Percentiles rank a stretch among this genome's conserved stretches.
Evolutionary conservation across 2,113 vertebrate species (phyloP).

Genomic region (Tonatia bakeri): DNA sequence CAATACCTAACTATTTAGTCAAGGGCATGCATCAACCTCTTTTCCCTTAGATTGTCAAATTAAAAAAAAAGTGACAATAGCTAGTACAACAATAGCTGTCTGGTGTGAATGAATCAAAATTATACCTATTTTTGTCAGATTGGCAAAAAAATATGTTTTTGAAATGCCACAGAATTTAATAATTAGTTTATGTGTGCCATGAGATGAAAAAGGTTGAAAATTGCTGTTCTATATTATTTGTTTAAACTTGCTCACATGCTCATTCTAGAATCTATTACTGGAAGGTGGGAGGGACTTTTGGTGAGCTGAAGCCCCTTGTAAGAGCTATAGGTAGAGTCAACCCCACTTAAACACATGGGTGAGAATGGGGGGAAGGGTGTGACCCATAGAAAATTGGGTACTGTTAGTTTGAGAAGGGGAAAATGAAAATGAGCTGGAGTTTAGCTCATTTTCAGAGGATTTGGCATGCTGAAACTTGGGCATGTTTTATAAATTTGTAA

Average conservation of each 20-base stretch:
- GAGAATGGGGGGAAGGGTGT: not conserved
- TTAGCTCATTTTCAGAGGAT: constrained; percentile 26
- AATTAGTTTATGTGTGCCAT: no score
- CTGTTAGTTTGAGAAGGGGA: constrained; percentile 10
- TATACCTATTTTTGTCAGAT: no score
- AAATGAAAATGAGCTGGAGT: not conserved
- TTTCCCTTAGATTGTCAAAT: no score
- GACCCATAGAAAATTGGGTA: not conserved
- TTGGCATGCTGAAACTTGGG: constrained; percentile 22
- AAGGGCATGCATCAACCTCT: no score
- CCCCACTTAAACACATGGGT: not conserved
- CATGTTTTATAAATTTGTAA: constrained; percentile 45
- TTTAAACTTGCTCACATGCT: not conserved
- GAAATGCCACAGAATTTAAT: no score
- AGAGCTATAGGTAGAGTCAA: not conserved
- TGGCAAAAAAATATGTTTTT: no score
- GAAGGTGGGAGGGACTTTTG: not conserved
- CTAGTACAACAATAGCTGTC: no score
- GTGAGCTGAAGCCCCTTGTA: not conserved
- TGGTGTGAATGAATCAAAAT: no score
- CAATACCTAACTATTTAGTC: no score
- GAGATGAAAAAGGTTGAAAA: no score
- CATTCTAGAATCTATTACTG: not conserved
- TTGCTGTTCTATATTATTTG: not conserved
- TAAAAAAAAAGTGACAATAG: no score